Base-by-base conservation (phyloP, 2,888 invertebrate species). In the Cremastinae sp. region DNA sequence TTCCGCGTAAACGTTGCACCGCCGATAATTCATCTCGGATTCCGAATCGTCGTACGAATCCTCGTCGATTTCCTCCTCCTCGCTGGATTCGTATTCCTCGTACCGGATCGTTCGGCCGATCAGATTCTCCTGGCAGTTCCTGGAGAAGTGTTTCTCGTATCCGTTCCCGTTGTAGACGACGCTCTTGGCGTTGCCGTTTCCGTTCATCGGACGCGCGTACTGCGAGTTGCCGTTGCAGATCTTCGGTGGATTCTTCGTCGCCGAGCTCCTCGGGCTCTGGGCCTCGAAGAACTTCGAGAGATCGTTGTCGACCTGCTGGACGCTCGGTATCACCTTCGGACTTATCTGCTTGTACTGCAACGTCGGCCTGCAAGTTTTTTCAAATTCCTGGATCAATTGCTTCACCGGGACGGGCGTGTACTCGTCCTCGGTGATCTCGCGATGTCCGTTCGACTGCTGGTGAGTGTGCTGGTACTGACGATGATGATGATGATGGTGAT, bases 371-470 rank as follows among this genome's bases (percentile, higher is more conserved):
- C 91, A 90, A n/a, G 92, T 92, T 82, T 93, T 91, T 82, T 94
- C 93, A 81, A 93, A 94, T 79, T 91, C 92, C 75, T 91, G 90
- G 58, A 94, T 93, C 37, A 94, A 84, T 56, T 90, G 90, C 73
- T 90, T 90, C 1, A 91, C 90, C 7, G 90, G 90, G 2, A 90
- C 84, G 37, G 90, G 89, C 0, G 89, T 89, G 65, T 89, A 88
- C 5, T 89, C 88, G 14, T 85, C 85, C 4, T 83, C 86, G 4
- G 61, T 75, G 1, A 80, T 78, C 0, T 78, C 75, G 7, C 71
- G 35, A 5, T 71, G 69, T 5, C 16, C 1, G 22, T 75, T 71
- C 49, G 12, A 35, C 43, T 75, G 76, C 16, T 72, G 62, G 64
- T 90, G 90, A 72, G 28, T 28, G 28, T 89, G 89, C 70, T 90